Base-by-base conservation (phyloP, 2,113 vertebrate genomes). In the Turdus rufiventris region DNA sequence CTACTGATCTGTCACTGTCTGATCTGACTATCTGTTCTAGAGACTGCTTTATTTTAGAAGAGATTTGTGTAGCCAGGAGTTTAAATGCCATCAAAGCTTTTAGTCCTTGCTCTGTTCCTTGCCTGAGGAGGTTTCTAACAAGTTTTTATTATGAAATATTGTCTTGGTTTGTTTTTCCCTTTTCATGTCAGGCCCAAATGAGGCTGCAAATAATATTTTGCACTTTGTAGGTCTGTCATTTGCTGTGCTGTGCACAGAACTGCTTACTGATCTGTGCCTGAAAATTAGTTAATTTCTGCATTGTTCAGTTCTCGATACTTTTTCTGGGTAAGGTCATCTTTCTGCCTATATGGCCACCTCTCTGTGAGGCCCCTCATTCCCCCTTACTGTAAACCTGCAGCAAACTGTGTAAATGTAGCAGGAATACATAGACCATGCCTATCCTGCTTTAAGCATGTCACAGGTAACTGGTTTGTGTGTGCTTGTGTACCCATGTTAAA, bases 41-140 rank as follows among this genome's bases (percentile, higher is more conserved):
- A 84, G 75, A 75, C 34, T 91, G 91, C 68, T 85, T 93, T 94
- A 75, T 85, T 95, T 96, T 56, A 93, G 67, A 80, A 91, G 62
- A 95, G 88, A 95, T 96, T 94, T 89, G 91, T 94, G 82, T 86
- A 71, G 26, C 82, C 34, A 58, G 72, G 47, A 94, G 78, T 77
- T 50, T 87, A 85, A 95, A 96, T 54, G 88, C 73, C 36, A 4
- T 94, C 71, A 89, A 87, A 88, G 87, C 66, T 94, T 91, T 86
- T 84, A 92, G 84, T 87, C 50, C 33, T 60, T 70, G 33, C 61
- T 29, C 6, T 77, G 33, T 90, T 93, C 43, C 60, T 95, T 91
- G 89, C 91, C 85, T 36, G 75, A 86, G 90, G 94, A 73, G 72
- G 31, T 93, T 96, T 95, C 67, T 91, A 83, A 92, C 60, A 75